phyloP scores from a whole-genome alignment of 64 coral and sea anemone species.

The Catalaphyllia jardinei region DNA sequence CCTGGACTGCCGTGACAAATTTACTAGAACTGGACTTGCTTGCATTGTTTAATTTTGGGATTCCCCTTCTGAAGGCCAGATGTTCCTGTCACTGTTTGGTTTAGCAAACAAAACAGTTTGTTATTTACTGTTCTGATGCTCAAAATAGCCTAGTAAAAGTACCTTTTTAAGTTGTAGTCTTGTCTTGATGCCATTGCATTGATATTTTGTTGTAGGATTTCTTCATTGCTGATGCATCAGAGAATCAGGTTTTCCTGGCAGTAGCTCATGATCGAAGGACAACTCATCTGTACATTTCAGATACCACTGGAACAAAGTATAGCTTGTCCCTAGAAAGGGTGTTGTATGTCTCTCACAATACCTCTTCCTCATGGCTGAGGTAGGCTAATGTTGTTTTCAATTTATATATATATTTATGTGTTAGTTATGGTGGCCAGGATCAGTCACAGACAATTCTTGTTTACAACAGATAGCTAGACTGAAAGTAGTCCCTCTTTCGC shows the following conservation, averaged over 20 bases:
- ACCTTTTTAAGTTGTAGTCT: too few relatives aligned
- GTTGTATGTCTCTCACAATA: conserved; percentile 79
- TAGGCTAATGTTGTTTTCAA: background rate
- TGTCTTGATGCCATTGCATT: too few relatives aligned
- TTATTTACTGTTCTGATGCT: too few relatives aligned
- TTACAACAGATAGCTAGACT: background rate
- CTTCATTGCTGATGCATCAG: conserved; percentile 88
- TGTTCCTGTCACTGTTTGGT: too few relatives aligned
- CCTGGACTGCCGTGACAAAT: too few relatives aligned
- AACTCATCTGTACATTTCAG: conserved; percentile 95
- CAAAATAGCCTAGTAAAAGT: too few relatives aligned
- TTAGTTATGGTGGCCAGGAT: background rate
- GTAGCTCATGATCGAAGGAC: conserved; percentile 76
- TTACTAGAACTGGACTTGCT: too few relatives aligned
- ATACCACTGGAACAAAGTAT: conserved; percentile 79
- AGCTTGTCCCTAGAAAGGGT: conserved; percentile 89
- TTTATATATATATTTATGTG: too few relatives aligned
- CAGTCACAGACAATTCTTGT: background rate
- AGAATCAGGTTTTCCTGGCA: conserved; percentile 96
- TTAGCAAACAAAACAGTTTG: too few relatives aligned
- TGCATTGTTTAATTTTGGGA: too few relatives aligned
- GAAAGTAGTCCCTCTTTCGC: too few relatives aligned
- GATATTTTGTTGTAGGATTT: conserved; percentile 61
- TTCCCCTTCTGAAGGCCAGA: too few relatives aligned
- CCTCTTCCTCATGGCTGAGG: conserved; percentile 78